Base-by-base conservation (phyloP, 2,888 invertebrate genomes). In the Clunio marinus region DNA sequence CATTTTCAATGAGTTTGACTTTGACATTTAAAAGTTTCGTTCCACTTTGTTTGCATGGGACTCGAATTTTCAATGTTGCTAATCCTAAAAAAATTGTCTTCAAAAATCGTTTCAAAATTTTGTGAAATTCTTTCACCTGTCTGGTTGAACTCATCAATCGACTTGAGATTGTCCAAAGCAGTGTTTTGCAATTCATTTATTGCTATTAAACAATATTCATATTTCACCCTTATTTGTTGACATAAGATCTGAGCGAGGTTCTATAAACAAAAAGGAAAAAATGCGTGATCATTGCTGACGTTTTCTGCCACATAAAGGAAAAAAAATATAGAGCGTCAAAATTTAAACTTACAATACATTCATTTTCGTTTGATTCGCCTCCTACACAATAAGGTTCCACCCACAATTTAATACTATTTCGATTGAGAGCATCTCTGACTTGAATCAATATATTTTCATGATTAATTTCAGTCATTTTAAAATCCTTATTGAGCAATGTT, bases 351-450 rank as follows among this genome's bases (percentile, higher is more conserved):
- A 78, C 79, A 70, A 78, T 77, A 41, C 78, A 71, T 68, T 77
- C 75, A 0, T 73, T 71, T 45, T 82, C 81, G 46, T 80, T 80
- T 66, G 80, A 73, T 1, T 82, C 83, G 24, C 78, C 80, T 17
- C 83, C 80, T 27, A 76, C 75, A 60, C 83, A 83, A 75, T 86
- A 91, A 0, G 91, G 91, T 15, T 84, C 80, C 72, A 87, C 81
- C 91, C 92, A 92, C 69, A 92, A 77, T 75, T 89, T 89, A 3
- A 91, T 81, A 71, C 83, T 82, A 69, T 86, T 85, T 68, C 81
- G 78, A 72, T 89, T 88, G 35, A 92, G 77, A 73, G 84, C 85
- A 1, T 84, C 84, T 22, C 88, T 81, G 13, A 89, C 79, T 78
- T 84, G 85, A 59, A 87, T 83, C 15, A 86, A 78, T 72, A 84